Evolutionary conservation across 2,888 invertebrate species (phyloP).

Genomic region (Euphydryas editha): DNA sequence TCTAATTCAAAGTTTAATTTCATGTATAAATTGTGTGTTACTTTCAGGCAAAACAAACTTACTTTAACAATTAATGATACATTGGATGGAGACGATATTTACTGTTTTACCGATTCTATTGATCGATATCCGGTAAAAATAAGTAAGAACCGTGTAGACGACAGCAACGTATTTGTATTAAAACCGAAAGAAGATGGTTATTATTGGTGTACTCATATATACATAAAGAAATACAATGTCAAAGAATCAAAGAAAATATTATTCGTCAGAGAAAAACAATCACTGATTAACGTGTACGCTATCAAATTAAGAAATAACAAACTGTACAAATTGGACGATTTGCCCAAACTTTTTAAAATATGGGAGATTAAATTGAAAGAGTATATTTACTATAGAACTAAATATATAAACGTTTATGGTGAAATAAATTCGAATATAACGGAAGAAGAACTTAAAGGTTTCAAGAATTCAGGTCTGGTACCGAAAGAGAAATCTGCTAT

Average conservation of each 20-base stretch:
- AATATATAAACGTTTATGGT: slow-evolving; percentile 54
- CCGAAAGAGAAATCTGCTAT: slow-evolving; percentile 52
- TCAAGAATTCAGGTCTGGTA: slow-evolving; percentile 48
- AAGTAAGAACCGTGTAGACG: slow-evolving; percentile 49
- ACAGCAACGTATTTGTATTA: slow-evolving; percentile 52
- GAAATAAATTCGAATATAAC: slow-evolving; percentile 43
- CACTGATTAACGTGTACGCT: slow-evolving; percentile 58
- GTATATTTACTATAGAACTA: slow-evolving; percentile 63
- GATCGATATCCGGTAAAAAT: slow-evolving; percentile 58
- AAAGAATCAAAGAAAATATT: slow-evolving; percentile 65
- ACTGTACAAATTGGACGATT: slow-evolving; percentile 43
- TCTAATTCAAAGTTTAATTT: too few relatives aligned
- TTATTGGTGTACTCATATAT: slow-evolving; percentile 72
- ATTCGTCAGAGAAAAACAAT: slow-evolving; percentile 60
- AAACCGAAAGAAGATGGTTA: slow-evolving; percentile 64
- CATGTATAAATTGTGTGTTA: background rate
- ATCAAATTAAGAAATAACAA: slow-evolving; percentile 56
- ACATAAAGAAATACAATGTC: slow-evolving; percentile 56
- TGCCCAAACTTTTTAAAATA: slow-evolving; percentile 43
- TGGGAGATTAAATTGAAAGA: slow-evolving; percentile 64
- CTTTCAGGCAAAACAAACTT: slow-evolving; percentile 62
- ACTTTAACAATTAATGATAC: slow-evolving; percentile 54
- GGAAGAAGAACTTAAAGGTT: slow-evolving; percentile 51
- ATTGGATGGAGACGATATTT: slow-evolving; percentile 54
- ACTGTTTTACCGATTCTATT: slow-evolving; percentile 71